Evolutionary conservation across 2,888 invertebrate genomes (phyloP), one percentile per base, ranked within the genome.

Genomic region (Mythimna lalbum): DNA sequence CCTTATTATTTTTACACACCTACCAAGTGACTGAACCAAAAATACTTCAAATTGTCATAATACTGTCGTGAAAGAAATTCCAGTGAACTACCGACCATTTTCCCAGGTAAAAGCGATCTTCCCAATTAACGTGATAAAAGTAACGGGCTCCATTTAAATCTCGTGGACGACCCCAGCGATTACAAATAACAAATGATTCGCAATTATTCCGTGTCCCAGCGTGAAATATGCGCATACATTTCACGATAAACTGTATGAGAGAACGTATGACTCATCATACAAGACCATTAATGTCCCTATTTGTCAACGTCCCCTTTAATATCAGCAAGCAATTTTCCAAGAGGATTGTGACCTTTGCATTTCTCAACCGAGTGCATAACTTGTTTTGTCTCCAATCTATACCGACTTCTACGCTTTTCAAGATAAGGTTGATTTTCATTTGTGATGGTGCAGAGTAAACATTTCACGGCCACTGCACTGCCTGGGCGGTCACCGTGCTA

Each of bases 391-490:
- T 63, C 53, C 57, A 67, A 53, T 72, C 53, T 23, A 87, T 74
- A 80, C 50, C 73, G n/a, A 61, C 52, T 74, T 69, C 73, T 85
- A 79, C 57, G 17, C 1, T 4, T 21, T 53, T 9, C 2, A 1
- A 0, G 0, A 10, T 85, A 90, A 73, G 84, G 88, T 86, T 60
- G 61, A 69, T 73, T 82, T 79, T 80, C 7, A 63, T 76, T 17
- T 60, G 7, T 55, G 60, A 71, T 73, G 78, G 76, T 78, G 74
- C 71, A 9, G 81, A 79, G 75, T 70, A 73, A 70, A 60, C 60
- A 76, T 88, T 90, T 92, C 91, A 92, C 89, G 91, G 91, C 82
- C 90, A 89, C 65, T 89, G 88, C 88, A 86, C 86, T 85, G 85
- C 82, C 83, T 86, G 70, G 83, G 59, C 77, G 84, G 83, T 80